These are phyloP conservation scores for Pantherophis guttatus DNA, from an alignment of 2,113 vertebrate genomes.

Conservation along the genomic window DNA sequence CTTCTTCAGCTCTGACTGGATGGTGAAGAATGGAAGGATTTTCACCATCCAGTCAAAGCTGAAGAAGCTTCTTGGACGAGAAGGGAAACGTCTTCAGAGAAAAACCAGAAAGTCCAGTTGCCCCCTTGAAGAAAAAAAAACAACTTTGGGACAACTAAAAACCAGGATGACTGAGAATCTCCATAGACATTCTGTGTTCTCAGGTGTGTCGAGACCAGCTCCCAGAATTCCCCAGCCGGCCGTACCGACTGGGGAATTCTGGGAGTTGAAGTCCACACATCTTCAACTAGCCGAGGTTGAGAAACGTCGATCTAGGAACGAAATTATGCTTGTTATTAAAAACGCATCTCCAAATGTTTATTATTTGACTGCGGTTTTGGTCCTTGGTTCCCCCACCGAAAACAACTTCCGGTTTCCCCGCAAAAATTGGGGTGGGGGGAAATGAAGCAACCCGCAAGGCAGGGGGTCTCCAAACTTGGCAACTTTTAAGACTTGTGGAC, in stretches of 20 bases:
- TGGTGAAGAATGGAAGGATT: too few species aligned
- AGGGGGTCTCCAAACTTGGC: too few species aligned
- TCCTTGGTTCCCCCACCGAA: not conserved
- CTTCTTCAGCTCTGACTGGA: too few species aligned
- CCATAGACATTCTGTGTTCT: not conserved
- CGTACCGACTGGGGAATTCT: not conserved
- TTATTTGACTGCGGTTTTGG: not conserved
- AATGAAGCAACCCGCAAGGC: too few species aligned
- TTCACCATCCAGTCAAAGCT: too few species aligned
- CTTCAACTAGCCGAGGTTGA: not conserved
- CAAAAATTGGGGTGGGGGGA: not conserved
- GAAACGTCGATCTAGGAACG: not conserved
- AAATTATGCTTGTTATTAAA: not conserved
- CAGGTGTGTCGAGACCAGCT: not conserved
- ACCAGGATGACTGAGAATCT: too few species aligned
- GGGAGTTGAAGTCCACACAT: not conserved
- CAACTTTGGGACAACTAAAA: too few species aligned
- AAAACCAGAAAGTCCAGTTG: too few species aligned
- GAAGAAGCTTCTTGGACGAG: too few species aligned
- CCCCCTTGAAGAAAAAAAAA: too few species aligned
- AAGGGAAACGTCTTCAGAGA: too few species aligned
- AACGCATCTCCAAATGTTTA: not conserved
- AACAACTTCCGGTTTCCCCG: not conserved
- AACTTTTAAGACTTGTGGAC: too few species aligned
- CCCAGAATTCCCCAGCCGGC: not conserved